Evolutionary conservation across 2,113 vertebrate species (phyloP).

Genomic region (Crotalus horridus): DNA sequence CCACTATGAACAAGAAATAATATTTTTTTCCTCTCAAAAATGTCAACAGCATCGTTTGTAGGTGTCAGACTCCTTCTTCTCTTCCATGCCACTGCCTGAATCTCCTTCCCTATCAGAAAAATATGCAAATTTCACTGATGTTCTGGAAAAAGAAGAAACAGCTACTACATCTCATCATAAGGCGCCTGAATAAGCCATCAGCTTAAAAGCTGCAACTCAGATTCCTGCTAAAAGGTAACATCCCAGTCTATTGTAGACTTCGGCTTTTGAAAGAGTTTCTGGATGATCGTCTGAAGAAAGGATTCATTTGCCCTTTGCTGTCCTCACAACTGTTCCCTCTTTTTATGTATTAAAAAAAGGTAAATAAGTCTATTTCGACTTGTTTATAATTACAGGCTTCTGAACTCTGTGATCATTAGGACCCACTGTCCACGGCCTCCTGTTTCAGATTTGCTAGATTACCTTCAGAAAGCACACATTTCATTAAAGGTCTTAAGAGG

Average conservation of each 20-base stretch:
- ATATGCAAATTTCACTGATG: neutral
- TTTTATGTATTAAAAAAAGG: neutral
- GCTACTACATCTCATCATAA: neutral
- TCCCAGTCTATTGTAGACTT: neutral
- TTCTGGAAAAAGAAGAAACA: neutral
- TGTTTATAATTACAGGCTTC: neutral
- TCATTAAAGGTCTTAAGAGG: neutral
- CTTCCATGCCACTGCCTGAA: neutral
- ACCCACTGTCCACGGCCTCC: neutral
- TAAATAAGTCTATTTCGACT: neutral
- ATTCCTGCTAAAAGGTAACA: neutral
- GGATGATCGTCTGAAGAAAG: neutral
- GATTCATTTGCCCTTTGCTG: neutral
- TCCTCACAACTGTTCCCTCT: neutral
- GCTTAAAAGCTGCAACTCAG: neutral
- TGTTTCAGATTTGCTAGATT: neutral
- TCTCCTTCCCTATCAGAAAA: neutral
- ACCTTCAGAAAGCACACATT: neutral
- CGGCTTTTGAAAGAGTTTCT: neutral
- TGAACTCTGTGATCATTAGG: neutral
- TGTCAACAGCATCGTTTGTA: neutral
- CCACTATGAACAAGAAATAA: neutral
- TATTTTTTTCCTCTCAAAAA: neutral
- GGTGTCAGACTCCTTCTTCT: neutral
- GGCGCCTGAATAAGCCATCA: neutral